Conservation (phyloP, 1,140 invertebrate genomes). For the Drosophila pandora region DNA sequence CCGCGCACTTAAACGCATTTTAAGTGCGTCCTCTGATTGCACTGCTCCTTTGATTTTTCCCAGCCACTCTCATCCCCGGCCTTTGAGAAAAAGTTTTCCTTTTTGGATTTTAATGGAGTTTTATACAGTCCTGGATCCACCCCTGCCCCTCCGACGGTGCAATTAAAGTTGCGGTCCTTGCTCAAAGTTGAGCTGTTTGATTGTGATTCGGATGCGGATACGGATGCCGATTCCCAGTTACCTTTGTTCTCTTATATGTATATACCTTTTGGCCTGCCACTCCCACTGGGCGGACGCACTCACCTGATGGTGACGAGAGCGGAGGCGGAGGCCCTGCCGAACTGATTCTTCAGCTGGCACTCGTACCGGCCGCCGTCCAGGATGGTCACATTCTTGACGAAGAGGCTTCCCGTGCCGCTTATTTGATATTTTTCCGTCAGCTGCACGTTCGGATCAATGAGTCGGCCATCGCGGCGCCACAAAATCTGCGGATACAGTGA, state of each 20-base stretch:
- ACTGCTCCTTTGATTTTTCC: conserved; percentile 38
- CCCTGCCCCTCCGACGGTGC: conserved; percentile 18
- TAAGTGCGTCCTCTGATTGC: conserved; percentile 53
- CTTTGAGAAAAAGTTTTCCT: conserved; percentile 62
- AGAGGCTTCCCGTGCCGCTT: conserved; percentile 89
- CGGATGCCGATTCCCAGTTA: background rate
- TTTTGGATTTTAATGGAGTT: conserved; percentile 60
- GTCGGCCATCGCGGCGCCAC: conserved; percentile 92
- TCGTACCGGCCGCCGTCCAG: conserved; percentile 94
- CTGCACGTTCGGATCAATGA: conserved; percentile 83
- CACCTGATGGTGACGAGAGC: conserved; percentile 88
- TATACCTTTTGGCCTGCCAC: too few relatives aligned
- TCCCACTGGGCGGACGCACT: conserved; percentile 18
- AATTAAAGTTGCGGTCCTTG: conserved; percentile 53
- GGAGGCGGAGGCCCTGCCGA: conserved; percentile 89
- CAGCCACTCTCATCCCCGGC: conserved; percentile 27
- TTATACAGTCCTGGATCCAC: conserved; percentile 29
- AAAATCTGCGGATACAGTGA: conserved; percentile 73
- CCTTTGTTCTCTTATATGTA: conserved; percentile 4
- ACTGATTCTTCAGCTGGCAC: conserved; percentile 92
- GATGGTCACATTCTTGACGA: conserved; percentile 90
- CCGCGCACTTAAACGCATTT: conserved; percentile 65
- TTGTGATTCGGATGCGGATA: conserved; percentile 20
- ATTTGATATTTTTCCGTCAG: conserved; percentile 84
- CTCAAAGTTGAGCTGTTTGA: conserved; percentile 51